Base-by-base conservation (phyloP, 2,888 invertebrate genomes). In the Tethea ocularis region DNA sequence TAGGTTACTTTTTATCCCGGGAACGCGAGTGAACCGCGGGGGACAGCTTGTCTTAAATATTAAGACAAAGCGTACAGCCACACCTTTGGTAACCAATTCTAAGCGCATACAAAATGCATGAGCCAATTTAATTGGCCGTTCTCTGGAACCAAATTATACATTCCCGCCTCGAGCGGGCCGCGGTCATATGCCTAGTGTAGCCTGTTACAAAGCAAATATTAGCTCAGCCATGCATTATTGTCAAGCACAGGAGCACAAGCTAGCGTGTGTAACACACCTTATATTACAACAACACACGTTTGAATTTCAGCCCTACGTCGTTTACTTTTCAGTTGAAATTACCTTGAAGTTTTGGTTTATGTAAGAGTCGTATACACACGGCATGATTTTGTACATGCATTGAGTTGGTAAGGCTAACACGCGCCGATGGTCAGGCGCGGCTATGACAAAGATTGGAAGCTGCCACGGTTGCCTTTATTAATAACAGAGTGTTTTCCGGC, bases 181-280 rank as follows among this genome's bases (percentile, higher is more conserved):
- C 83, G 89, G 89, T 83, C 87, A 82, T 87, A 82, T 85, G 86
- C 85, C 91, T 90, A 89, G 87, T 87, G 84, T 83, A 83, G 84
- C 83, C 82, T 82, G 88, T 86, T 88, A 91, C 91, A 92, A 91
- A 91, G 91, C 91, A 91, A 92, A 93, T 87, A 91, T 92, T 92
- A 92, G 91, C 72, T 66, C 90, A 89, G 79, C 91, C 93, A 93
- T 92, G 93, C 93, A 92, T 91, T 93, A 92, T 92, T 92, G 93
- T 92, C 92, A 92, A 91, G 90, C 89, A 82, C 88, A 88, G 85
- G 75, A 82, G 81, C 80, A 78, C 71, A 69, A 72, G 68, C 71
- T 73, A 62, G 57, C 68, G 67, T 72, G 61, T 66, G 58, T 52
- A 62, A 52, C 23, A 58, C 60, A 72, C 71, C 74, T 68, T 70